Conservation (phyloP, 92 coral and sea anemone genomes). For the Meandrina meandrites region DNA sequence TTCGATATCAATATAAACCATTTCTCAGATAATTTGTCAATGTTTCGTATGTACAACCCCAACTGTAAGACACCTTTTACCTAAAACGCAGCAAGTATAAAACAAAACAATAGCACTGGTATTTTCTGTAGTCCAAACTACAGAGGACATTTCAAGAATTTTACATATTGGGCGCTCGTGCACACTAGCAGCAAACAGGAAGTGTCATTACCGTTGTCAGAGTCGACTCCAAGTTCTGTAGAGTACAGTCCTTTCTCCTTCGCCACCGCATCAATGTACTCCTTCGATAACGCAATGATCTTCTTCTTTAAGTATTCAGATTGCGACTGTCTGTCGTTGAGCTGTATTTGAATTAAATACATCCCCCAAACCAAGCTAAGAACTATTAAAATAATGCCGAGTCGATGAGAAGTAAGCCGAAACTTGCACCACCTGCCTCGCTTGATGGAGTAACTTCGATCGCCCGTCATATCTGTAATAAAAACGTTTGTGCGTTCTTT, state of each 20-base stretch:
- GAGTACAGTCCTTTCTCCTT: constrained; percentile 66
- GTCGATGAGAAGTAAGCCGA: constrained; percentile 70
- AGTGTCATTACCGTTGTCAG: constrained; percentile 9
- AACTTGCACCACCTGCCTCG: background rate
- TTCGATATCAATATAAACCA: background rate
- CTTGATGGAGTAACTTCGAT: constrained; percentile 9
- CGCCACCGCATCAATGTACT: constrained; percentile 81
- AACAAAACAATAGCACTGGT: background rate
- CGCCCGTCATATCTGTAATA: constrained; percentile 9
- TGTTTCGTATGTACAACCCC: too few relatives aligned
- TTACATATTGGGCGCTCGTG: background rate
- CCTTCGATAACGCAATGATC: constrained; percentile 84
- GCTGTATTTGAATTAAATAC: constrained; percentile 77
- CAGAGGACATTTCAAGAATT: background rate
- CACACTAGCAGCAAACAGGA: background rate
- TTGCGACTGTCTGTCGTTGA: constrained; percentile 75
- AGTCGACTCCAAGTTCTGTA: background rate
- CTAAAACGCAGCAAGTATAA: background rate
- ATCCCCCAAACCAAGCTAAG: constrained; percentile 88
- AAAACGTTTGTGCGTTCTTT: background rate
- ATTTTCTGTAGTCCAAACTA: background rate
- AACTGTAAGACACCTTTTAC: background rate
- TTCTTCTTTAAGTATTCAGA: constrained; percentile 70
- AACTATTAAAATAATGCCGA: constrained; percentile 63
- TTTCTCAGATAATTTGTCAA: too few relatives aligned